A percentile compares a stretch with the other conserved stretches of the same genome.
Conservation (phyloP, 2,888 invertebrate genomes). For the Melinopterus prodromus region DNA sequence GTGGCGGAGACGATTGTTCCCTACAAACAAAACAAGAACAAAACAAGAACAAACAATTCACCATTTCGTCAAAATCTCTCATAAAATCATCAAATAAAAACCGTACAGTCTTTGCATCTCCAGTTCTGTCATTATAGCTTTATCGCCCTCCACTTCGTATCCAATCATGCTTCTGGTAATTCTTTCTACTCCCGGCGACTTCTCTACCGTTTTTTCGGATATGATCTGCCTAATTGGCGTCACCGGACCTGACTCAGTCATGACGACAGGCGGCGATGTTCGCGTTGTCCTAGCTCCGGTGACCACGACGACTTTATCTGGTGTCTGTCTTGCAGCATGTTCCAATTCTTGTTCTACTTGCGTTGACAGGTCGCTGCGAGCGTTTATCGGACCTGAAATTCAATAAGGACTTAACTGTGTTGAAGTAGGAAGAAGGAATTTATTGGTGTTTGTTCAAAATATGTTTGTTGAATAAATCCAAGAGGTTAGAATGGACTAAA, state of each 20-base stretch:
- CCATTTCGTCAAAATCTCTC: not conserved
- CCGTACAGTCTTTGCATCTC: constrained; percentile 49
- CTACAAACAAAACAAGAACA: not conserved
- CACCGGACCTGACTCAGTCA: constrained; percentile 48
- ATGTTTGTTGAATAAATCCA: too few species aligned
- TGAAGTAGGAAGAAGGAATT: too few species aligned
- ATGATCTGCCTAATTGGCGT: constrained; percentile 48
- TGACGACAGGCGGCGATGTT: constrained; percentile 39
- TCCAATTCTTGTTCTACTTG: constrained; percentile 32
- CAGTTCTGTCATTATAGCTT: constrained; percentile 45
- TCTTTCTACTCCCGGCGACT: constrained; percentile 46
- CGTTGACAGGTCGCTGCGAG: constrained; percentile 4
- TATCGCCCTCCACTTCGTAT: constrained; percentile 41
- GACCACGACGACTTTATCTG: constrained; percentile 26
- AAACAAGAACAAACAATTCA: not conserved
- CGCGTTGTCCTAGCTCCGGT: constrained; percentile 29
- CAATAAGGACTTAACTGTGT: not conserved
- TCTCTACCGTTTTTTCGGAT: constrained; percentile 50
- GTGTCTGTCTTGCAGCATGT: constrained; percentile 17
- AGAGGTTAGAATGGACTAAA: too few species aligned
- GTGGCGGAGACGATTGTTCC: not conserved
- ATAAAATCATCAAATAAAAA: constrained; percentile 13
- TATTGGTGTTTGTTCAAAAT: too few species aligned
- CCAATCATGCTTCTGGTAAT: constrained; percentile 40
- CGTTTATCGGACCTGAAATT: not conserved